A percentile compares a stretch with the other conserved stretches of the same genome.
Conservation (phyloP, 2,888 invertebrate genomes). For the Cerceris rybyensis region DNA sequence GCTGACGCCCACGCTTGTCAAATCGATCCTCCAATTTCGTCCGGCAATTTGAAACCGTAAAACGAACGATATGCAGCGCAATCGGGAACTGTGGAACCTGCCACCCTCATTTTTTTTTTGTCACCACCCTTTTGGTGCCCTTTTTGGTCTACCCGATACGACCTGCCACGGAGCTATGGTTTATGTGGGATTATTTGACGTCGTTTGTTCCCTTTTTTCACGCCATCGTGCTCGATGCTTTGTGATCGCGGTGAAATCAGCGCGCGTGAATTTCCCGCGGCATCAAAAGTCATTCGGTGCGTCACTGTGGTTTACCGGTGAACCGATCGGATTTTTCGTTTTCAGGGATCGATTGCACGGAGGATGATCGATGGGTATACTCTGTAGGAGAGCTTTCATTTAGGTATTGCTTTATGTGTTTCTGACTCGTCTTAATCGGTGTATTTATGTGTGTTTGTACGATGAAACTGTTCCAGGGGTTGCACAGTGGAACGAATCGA, state of each 20-base stretch:
- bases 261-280: slow-evolving; percentile 19
- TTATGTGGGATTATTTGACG: slow-evolving; percentile 25
- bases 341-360: not conserved
- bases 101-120: slow-evolving; percentile 2
- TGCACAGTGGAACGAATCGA: no score
- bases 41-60: slow-evolving; percentile 35
- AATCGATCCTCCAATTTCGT: slow-evolving; percentile 38
- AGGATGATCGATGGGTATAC: not conserved
- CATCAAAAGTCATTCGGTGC: slow-evolving; percentile 7
- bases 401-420: no score
- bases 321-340: slow-evolving; percentile 21
- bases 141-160: not conserved
- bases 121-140: not conserved
- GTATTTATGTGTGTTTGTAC: no score
- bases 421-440: no score
- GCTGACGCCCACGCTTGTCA: slow-evolving; percentile 27
- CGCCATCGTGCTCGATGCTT: slow-evolving; percentile 3
- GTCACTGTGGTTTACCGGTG: slow-evolving; percentile 6
- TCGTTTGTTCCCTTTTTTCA: slow-evolving; percentile 21
- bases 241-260: slow-evolving; percentile 18
- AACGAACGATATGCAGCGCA: slow-evolving; percentile 20
- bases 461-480: no score
- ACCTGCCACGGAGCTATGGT: slow-evolving; percentile 1
- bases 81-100: slow-evolving; percentile 23
- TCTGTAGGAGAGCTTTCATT: not conserved